A percentile compares a stretch with the other conserved stretches of the same genome.
Evolutionary conservation across 2,888 invertebrate species (phyloP).

Genomic region (Caenorhabditis becei): DNA sequence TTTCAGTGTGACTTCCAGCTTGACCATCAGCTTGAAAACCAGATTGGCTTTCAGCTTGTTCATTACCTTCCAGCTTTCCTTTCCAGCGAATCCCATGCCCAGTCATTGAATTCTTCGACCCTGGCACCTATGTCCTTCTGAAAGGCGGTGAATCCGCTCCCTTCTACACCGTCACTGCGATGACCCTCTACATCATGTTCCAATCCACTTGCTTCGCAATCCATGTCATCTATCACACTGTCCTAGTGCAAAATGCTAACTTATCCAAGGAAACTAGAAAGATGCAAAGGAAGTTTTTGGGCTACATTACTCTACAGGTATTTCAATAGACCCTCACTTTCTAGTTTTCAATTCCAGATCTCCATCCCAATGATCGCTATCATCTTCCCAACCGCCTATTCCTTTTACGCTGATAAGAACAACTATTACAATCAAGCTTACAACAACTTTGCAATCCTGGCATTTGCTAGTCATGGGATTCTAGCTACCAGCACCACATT

Average conservation of each 20-base stretch:
- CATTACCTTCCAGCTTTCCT: neutral
- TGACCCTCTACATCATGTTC: neutral
- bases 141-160: slow-evolving; percentile 37
- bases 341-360: too few relatives aligned
- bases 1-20: too few relatives aligned
- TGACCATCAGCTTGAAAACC: too few relatives aligned
- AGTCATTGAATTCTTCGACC: slow-evolving; percentile 24
- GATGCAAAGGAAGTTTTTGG: too few relatives aligned
- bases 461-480: too few relatives aligned
- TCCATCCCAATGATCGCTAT: slow-evolving; percentile 19
- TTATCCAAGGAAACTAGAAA: neutral
- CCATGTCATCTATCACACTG: slow-evolving; percentile 20
- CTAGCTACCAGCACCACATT: too few relatives aligned
- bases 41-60: too few relatives aligned
- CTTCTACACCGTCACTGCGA: slow-evolving; percentile 8
- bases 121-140: slow-evolving; percentile 8
- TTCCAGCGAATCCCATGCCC: slow-evolving; percentile 31
- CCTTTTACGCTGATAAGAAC: slow-evolving; percentile 22
- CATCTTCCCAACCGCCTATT: slow-evolving; percentile 15
- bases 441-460: too few relatives aligned
- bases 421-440: slow-evolving; percentile 43
- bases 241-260: neutral
- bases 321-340: too few relatives aligned
- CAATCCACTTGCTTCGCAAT: slow-evolving; percentile 18
- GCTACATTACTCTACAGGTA: neutral